Percentiles rank a stretch among this genome's conserved stretches.
phyloP scores from a whole-genome alignment of 2,113 vertebrate species.

The Centropus unirufus region DNA sequence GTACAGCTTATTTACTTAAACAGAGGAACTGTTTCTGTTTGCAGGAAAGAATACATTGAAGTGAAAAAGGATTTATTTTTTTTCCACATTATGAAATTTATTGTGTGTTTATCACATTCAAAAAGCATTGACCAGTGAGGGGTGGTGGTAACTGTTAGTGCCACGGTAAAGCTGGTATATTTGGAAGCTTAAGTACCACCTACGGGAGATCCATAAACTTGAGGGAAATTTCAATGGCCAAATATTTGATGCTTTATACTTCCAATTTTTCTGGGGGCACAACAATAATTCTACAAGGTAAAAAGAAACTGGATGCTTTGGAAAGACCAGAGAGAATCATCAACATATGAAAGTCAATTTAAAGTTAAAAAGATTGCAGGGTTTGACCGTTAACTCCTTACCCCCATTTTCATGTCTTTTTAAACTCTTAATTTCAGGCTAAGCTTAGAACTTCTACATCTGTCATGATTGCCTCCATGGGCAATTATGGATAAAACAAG shows the following conservation, averaged over 20 bases:
- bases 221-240: background rate
- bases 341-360: background rate
- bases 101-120: conserved; percentile 83
- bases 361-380: background rate
- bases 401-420: background rate
- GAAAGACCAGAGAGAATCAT: background rate
- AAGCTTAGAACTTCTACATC: background rate
- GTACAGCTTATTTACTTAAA: conserved; percentile 24
- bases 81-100: conserved; percentile 30
- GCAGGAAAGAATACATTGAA: conserved; percentile 83
- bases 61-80: conserved; percentile 29
- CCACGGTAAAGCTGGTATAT: conserved; percentile 9
- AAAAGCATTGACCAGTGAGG: conserved; percentile 79
- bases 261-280: background rate
- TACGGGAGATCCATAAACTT: background rate
- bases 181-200: conserved; percentile 36
- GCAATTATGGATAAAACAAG: conserved; percentile 45
- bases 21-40: conserved; percentile 80
- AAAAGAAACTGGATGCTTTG: conserved; percentile 14
- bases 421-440: conserved; percentile 2
- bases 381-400: conserved; percentile 46
- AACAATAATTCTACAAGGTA: background rate
- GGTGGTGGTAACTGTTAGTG: conserved; percentile 34
- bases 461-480: background rate
- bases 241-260: background rate